Conservation (phyloP, 1,140 invertebrate species). For the Chrysomallon squamiferum region DNA sequence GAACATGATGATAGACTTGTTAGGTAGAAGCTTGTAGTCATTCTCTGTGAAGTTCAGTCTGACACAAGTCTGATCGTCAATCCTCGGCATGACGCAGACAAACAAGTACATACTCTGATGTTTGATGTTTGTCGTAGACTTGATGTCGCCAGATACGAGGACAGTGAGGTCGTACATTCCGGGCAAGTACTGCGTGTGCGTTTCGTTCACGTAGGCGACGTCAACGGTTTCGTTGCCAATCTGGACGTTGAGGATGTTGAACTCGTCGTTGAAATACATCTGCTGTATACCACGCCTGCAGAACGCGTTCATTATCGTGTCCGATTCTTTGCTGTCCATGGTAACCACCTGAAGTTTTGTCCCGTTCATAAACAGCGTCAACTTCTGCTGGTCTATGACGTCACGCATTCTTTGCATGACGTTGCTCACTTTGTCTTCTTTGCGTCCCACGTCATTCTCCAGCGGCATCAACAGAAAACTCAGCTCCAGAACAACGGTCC, state of each 20-base stretch:
- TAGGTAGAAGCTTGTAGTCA: conserved; percentile 57
- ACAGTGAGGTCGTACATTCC: conserved; percentile 50
- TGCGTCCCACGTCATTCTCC: background rate
- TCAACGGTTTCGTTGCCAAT: conserved; percentile 20
- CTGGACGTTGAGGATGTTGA: conserved; percentile 16
- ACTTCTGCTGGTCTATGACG: conserved; percentile 29
- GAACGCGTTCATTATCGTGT: conserved; percentile 7
- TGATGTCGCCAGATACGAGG: conserved; percentile 31
- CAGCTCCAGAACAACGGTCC: conserved; percentile 12
- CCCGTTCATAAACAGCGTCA: conserved; percentile 42
- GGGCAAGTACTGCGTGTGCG: conserved; percentile 36
- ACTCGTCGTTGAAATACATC: conserved; percentile 25
- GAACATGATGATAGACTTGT: conserved; percentile 37
- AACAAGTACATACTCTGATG: conserved; percentile 31
- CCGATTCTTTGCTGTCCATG: conserved; percentile 17
- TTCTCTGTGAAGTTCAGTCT: conserved; percentile 60
- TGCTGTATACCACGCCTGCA: conserved; percentile 32
- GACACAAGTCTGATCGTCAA: conserved; percentile 44
- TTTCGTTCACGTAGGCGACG: conserved; percentile 38
- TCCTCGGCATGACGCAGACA: conserved; percentile 46
- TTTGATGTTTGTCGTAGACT: conserved; percentile 20
- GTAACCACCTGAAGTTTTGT: conserved; percentile 31
- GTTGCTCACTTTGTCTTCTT: conserved; percentile 14
- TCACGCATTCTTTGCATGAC: conserved; percentile 33
- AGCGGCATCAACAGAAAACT: conserved; percentile 33